These are phyloP conservation scores for Beaufortia kweichowensis DNA, from an alignment of 2,113 vertebrate species.

Conservation along the genomic window DNA sequence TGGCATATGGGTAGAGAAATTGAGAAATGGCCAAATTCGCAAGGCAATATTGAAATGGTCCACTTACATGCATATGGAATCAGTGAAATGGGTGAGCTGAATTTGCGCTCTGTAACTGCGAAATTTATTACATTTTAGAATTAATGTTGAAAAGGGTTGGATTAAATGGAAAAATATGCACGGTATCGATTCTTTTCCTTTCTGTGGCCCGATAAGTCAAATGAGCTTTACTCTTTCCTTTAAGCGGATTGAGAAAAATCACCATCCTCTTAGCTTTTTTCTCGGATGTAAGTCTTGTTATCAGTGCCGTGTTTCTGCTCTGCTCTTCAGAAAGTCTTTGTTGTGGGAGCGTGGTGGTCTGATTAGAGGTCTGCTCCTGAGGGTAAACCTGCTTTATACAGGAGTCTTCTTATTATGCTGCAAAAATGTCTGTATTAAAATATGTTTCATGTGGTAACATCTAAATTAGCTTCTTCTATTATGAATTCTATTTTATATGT, in stretches of 20 bases:
- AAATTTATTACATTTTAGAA: slow-evolving; percentile 34
- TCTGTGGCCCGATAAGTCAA: slow-evolving; percentile 52
- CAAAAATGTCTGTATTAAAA: neutral
- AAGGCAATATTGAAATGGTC: slow-evolving; percentile 23
- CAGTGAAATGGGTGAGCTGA: neutral
- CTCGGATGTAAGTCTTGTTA: slow-evolving; percentile 44
- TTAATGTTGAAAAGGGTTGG: neutral
- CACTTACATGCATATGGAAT: slow-evolving; percentile 21
- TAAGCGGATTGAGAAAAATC: slow-evolving; percentile 42
- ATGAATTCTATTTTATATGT: too few species aligned
- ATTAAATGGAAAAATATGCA: slow-evolving; percentile 38
- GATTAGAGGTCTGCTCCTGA: slow-evolving; percentile 46
- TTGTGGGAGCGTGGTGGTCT: slow-evolving; percentile 8
- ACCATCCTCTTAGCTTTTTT: slow-evolving; percentile 24
- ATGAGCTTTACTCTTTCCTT: slow-evolving; percentile 49
- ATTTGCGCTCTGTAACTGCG: neutral
- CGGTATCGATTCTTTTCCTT: slow-evolving; percentile 47
- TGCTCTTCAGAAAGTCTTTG: slow-evolving; percentile 39
- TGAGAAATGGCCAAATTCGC: neutral
- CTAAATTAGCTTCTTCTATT: too few species aligned
- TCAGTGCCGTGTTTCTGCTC: slow-evolving; percentile 36
- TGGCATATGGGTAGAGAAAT: slow-evolving; percentile 16
- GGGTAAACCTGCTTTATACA: slow-evolving; percentile 40
- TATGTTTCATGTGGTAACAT: too few species aligned
- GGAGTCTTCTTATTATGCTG: neutral